Percentiles rank a stretch among this genome's conserved stretches.
Evolutionary conservation across 2,113 vertebrate genomes (phyloP).

Genomic region (Porphyrio hochstetteri): DNA sequence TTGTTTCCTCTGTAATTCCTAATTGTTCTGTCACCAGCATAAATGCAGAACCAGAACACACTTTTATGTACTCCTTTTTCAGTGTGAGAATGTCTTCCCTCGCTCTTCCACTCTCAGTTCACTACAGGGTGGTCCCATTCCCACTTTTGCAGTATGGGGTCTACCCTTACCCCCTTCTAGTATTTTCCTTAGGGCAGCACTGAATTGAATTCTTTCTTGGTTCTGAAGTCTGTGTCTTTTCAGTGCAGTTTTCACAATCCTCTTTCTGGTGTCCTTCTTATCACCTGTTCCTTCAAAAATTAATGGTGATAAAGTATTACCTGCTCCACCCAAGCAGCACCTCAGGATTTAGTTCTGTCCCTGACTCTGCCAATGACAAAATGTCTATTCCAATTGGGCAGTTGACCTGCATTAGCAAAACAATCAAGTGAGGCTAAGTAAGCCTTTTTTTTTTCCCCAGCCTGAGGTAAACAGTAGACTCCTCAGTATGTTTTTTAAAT

Average conservation of each 20-base stretch:
- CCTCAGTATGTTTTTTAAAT: background rate
- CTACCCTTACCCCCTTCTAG: background rate
- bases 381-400: background rate
- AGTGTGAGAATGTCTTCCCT: background rate
- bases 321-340: background rate
- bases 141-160: rapidly evolving
- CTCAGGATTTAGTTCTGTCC: background rate
- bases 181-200: background rate
- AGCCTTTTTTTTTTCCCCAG: background rate
- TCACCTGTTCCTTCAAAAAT: background rate
- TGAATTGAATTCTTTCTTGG: background rate
- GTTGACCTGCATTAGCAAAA: background rate
- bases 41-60: background rate
- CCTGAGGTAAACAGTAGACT: background rate
- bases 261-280: background rate
- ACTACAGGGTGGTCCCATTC: background rate
- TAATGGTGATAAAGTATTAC: background rate
- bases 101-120: background rate
- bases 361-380: background rate
- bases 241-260: background rate
- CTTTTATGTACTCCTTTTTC: background rate
- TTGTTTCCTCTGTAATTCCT: background rate
- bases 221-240: background rate
- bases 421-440: background rate
- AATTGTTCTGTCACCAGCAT: background rate